phyloP scores from a whole-genome alignment of 2,888 invertebrate genomes.

The Amphipoea lucens region DNA sequence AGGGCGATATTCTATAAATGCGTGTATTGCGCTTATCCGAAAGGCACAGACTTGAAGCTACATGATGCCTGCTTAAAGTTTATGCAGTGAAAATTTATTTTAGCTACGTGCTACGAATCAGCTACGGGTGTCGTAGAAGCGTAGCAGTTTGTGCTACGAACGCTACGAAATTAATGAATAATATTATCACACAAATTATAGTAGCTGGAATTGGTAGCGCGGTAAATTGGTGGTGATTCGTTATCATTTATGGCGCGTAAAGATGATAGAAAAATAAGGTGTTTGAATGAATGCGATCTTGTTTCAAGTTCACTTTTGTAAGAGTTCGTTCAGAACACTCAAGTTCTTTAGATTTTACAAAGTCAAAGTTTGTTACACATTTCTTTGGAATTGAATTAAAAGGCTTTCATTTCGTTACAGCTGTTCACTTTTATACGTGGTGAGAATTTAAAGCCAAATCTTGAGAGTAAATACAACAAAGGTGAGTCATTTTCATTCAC shows the following conservation, averaged over 20 bases:
- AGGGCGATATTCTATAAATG: constrained; percentile 72
- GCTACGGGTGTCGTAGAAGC: constrained; percentile 34
- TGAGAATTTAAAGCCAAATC: background rate
- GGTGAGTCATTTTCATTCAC: no score
- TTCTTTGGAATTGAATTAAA: constrained; percentile 25
- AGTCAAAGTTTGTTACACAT: constrained; percentile 14
- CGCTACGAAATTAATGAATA: constrained; percentile 24
- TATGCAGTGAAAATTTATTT: constrained; percentile 10
- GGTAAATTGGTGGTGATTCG: background rate
- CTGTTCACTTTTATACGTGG: constrained; percentile 10
- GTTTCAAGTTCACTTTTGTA: constrained; percentile 18
- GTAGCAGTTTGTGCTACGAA: constrained; percentile 42
- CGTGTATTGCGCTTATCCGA: constrained; percentile 54
- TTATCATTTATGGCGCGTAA: background rate
- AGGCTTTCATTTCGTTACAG: background rate
- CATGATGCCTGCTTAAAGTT: constrained; percentile 3
- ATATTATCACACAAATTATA: background rate
- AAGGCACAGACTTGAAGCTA: constrained; percentile 29
- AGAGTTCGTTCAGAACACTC: constrained; percentile 11
- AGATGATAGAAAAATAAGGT: background rate
- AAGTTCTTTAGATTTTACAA: background rate
- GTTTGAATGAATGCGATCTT: background rate
- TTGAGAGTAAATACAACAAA: background rate
- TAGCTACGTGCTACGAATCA: constrained; percentile 4
- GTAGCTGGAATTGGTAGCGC: background rate